These are phyloP conservation scores for Kradibia gibbosae DNA, from an alignment of 1,140 invertebrate species.

Conservation along the genomic window DNA sequence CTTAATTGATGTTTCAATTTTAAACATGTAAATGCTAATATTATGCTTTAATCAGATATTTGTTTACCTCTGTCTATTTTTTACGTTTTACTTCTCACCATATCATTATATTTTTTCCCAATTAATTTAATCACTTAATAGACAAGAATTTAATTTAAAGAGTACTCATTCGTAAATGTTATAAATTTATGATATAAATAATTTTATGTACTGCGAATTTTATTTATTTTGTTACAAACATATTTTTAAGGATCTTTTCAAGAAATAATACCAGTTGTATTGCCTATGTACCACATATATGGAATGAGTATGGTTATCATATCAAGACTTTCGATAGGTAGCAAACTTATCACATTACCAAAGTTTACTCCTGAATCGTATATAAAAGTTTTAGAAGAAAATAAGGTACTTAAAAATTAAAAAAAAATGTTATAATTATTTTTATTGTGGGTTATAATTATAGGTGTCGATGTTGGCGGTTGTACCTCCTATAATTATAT, in stretches of 20 bases:
- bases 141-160: too few species aligned
- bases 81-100: too few species aligned
- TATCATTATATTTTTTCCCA: too few species aligned
- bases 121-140: too few species aligned
- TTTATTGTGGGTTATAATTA: not conserved
- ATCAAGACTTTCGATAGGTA: constrained; percentile 76
- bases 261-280: constrained; percentile 75
- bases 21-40: too few species aligned
- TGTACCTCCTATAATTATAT: constrained; percentile 72
- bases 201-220: not conserved
- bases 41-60: too few species aligned
- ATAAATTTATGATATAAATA: too few species aligned
- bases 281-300: constrained; percentile 92
- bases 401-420: constrained; percentile 66
- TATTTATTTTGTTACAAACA: not conserved
- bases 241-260: constrained; percentile 70
- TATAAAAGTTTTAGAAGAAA: constrained; percentile 73
- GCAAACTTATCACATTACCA: constrained; percentile 81
- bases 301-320: constrained; percentile 78
- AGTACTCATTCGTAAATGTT: too few species aligned
- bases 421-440: not conserved
- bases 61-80: too few species aligned
- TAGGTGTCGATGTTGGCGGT: constrained; percentile 65
- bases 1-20: too few species aligned
- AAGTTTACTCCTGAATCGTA: constrained; percentile 81